Evolutionary conservation across 2,113 vertebrate genomes (phyloP).

Genomic region (Tympanuchus pallidicinctus): DNA sequence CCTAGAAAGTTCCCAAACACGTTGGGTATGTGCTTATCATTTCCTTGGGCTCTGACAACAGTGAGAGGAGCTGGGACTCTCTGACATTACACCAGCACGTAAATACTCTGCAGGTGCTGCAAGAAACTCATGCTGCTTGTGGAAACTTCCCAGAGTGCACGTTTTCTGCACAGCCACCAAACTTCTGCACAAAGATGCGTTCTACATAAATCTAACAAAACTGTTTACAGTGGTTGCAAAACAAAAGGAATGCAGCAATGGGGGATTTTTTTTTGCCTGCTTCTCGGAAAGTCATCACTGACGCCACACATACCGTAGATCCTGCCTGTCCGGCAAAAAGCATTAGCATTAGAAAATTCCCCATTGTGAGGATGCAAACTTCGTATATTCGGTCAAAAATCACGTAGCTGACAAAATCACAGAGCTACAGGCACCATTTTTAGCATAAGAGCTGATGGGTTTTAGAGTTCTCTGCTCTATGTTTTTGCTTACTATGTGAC

Average conservation of each 20-base stretch:
- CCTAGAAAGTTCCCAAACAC: not conserved
- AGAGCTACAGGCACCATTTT: not conserved
- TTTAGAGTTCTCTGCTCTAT: not conserved
- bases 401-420: not conserved
- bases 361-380: not conserved
- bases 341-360: not conserved
- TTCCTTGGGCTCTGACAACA: not conserved
- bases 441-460: not conserved
- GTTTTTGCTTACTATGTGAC: not conserved
- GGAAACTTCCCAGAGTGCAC: not conserved
- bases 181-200: not conserved
- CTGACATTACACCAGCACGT: not conserved
- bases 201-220: not conserved
- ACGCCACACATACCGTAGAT: not conserved
- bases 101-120: rapidly evolving
- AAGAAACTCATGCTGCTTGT: not conserved
- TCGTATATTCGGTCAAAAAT: not conserved
- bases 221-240: not conserved
- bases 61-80: not conserved
- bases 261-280: not conserved
- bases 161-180: rapidly evolving
- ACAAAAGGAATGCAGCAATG: not conserved
- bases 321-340: not conserved
- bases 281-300: not conserved
- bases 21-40: not conserved